phyloP scores from a whole-genome alignment of 2,113 vertebrate genomes.

The Puma concolor region DNA sequence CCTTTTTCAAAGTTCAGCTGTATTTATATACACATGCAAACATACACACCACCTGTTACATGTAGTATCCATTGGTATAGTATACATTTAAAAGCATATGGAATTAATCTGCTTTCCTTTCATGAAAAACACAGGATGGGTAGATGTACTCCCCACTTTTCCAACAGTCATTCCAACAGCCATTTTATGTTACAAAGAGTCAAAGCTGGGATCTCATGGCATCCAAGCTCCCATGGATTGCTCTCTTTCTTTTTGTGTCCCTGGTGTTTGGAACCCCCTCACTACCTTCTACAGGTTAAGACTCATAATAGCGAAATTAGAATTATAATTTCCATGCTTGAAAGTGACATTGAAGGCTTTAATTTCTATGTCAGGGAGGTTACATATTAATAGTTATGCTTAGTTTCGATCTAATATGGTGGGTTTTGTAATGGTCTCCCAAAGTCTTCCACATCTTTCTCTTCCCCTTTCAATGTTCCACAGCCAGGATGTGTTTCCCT shows the following conservation, averaged over 20 bases:
- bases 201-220: not conserved
- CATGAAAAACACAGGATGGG: not conserved
- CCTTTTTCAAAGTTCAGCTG: not conserved
- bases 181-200: constrained; percentile 29
- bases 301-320: not conserved
- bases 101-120: not conserved
- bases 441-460: not conserved
- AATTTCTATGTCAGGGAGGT: constrained; percentile 3
- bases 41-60: not conserved
- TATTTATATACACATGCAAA: not conserved
- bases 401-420: not conserved
- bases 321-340: constrained; percentile 33
- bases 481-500: not conserved
- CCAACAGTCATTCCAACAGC: constrained; percentile 59
- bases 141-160: not conserved
- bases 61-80: not conserved
- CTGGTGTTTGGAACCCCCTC: constrained; percentile 50
- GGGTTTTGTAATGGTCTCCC: not conserved
- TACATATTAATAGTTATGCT: not conserved
- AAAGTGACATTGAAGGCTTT: not conserved
- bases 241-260: not conserved
- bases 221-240: not conserved
- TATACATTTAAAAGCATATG: not conserved
- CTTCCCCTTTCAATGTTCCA: not conserved
- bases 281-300: constrained; percentile 34